Conservation (phyloP, 2,888 invertebrate genomes). For the Cinara cedri region DNA sequence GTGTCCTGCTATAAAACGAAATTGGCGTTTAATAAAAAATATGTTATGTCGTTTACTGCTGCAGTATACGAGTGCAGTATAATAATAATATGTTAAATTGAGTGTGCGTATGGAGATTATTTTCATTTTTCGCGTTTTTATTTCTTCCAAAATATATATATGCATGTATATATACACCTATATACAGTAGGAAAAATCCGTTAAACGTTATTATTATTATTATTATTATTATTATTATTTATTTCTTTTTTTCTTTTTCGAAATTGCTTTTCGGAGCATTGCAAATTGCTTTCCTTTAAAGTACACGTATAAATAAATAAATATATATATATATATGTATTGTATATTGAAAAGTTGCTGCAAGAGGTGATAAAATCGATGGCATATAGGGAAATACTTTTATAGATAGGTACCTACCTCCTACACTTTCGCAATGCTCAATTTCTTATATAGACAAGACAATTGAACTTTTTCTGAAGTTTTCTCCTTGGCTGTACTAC, state of each 20-base stretch:
- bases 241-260: slow-evolving; percentile 3
- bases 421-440: slow-evolving; percentile 8
- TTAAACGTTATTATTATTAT: slow-evolving; percentile 28
- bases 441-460: slow-evolving; percentile 39
- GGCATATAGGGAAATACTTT: slow-evolving; percentile 31
- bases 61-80: neutral
- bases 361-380: slow-evolving; percentile 44
- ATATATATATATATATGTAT: neutral
- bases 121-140: slow-evolving; percentile 31
- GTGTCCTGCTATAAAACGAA: slow-evolving; percentile 34
- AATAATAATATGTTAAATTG: slow-evolving; percentile 28
- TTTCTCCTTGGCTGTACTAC: slow-evolving; percentile 7
- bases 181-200: neutral
- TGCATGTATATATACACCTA: too few species aligned
- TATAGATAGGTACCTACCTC: slow-evolving; percentile 20
- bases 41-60: slow-evolving; percentile 1
- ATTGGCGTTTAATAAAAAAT: slow-evolving; percentile 44
- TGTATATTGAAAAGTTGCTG: neutral
- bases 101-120: slow-evolving; percentile 42
- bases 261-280: slow-evolving; percentile 42
- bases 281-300: slow-evolving; percentile 26
- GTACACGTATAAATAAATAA: neutral
- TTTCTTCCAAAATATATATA: too few species aligned
- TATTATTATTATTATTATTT: too few species aligned
- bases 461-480: slow-evolving; percentile 38